phyloP scores from a whole-genome alignment of 1,140 invertebrate genomes.

The Pogonognathellus flavescens region DNA sequence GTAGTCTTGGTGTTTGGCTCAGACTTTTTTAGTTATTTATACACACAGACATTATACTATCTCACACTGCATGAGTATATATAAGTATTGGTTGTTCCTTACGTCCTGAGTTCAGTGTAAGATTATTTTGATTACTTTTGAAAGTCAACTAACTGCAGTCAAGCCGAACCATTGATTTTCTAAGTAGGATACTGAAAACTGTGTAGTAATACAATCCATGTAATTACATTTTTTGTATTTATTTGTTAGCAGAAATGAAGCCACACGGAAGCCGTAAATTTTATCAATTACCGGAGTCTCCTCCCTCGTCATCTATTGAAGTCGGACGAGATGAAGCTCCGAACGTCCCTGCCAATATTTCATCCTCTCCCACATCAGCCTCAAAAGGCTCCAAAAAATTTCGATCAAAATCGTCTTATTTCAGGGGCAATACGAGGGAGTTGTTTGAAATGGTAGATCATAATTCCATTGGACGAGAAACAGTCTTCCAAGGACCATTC shows the following conservation, averaged over 20 bases:
- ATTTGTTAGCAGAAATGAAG: conserved; percentile 11
- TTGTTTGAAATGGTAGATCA: conserved; percentile 63
- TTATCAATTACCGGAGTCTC: conserved; percentile 70
- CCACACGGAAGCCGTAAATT: conserved; percentile 71
- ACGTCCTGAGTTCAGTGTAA: too few species aligned
- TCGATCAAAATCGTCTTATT: conserved; percentile 57
- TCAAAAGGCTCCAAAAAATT: conserved; percentile 57
- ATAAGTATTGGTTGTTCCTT: too few species aligned
- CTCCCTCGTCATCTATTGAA: conserved; percentile 34
- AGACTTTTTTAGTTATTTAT: too few species aligned
- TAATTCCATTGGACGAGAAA: conserved; percentile 61
- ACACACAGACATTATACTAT: too few species aligned
- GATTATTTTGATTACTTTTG: too few species aligned
- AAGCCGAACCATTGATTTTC: too few species aligned
- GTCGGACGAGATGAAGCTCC: not conserved
- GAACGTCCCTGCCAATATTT: not conserved
- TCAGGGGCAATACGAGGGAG: conserved; percentile 58
- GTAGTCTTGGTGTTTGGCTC: too few species aligned
- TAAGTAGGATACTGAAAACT: too few species aligned
- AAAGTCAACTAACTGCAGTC: too few species aligned
- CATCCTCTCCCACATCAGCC: not conserved
- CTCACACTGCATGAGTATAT: too few species aligned
- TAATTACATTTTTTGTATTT: too few species aligned
- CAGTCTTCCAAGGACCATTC: conserved; percentile 64
- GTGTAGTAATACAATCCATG: too few species aligned